These are phyloP conservation scores for Drosophila antonietae DNA, from an alignment of 2,888 invertebrate species.

Conservation along the genomic window DNA sequence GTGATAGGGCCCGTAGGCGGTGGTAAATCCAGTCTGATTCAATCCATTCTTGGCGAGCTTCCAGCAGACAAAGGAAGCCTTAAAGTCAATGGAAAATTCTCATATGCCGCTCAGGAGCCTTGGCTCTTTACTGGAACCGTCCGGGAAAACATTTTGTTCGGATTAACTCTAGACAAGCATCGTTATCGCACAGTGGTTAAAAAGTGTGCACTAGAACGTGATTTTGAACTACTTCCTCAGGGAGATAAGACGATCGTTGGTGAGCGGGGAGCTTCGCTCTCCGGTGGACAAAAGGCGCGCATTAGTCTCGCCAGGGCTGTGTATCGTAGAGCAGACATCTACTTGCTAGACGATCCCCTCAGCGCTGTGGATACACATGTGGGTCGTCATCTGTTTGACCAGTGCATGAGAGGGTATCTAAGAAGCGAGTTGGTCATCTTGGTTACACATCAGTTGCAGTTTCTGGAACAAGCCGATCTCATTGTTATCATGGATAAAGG, in stretches of 20 bases:
- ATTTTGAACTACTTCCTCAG: slow-evolving; percentile 86
- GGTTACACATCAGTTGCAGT: slow-evolving; percentile 94
- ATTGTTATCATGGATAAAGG: slow-evolving; percentile 83
- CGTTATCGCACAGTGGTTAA: slow-evolving; percentile 86
- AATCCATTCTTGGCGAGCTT: slow-evolving; percentile 86
- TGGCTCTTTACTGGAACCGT: slow-evolving; percentile 91
- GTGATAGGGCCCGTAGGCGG: slow-evolving; percentile 90
- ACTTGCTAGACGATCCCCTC: slow-evolving; percentile 94
- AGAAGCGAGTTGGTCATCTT: slow-evolving; percentile 89
- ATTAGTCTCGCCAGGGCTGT: slow-evolving; percentile 94
- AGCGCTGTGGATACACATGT: slow-evolving; percentile 96
- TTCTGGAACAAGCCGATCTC: slow-evolving; percentile 88
- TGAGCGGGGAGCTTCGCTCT: slow-evolving; percentile 92
- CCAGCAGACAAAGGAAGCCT: slow-evolving; percentile 85
- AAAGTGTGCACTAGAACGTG: slow-evolving; percentile 85
- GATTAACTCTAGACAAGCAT: slow-evolving; percentile 86
- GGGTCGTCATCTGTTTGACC: slow-evolving; percentile 93
- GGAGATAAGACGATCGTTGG: slow-evolving; percentile 89
- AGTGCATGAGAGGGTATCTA: slow-evolving; percentile 85
- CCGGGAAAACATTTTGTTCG: slow-evolving; percentile 87
- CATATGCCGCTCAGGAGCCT: slow-evolving; percentile 93
- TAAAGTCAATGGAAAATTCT: slow-evolving; percentile 86
- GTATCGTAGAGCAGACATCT: slow-evolving; percentile 93
- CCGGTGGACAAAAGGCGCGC: slow-evolving; percentile 94
- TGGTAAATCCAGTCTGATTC: slow-evolving; percentile 87